Conservation (phyloP, 1,140 invertebrate species). For the Dermatophagoides farinae region DNA sequence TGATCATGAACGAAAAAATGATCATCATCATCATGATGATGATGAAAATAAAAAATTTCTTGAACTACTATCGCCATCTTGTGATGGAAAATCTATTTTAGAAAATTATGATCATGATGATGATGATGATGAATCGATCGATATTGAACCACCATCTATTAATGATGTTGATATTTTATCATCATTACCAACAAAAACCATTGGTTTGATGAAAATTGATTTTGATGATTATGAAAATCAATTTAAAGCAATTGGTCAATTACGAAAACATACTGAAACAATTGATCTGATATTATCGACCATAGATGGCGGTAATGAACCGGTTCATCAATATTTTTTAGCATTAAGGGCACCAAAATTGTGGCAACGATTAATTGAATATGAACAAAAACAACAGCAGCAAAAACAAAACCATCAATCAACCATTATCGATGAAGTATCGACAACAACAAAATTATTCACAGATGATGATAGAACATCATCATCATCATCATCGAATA, state of each 20-base stretch:
- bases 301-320: background rate
- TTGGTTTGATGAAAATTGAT: background rate
- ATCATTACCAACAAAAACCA: background rate
- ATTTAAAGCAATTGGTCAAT: background rate
- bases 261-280: background rate
- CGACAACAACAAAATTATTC: background rate
- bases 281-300: background rate
- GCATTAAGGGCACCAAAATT: conserved; percentile 3
- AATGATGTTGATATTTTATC: too few species aligned
- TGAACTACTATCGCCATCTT: too few species aligned
- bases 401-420: background rate
- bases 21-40: too few species aligned
- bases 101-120: too few species aligned
- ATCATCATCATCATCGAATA: too few species aligned
- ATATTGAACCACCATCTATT: too few species aligned
- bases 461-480: background rate
- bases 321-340: background rate
- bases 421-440: background rate
- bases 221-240: background rate
- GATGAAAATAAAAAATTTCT: too few species aligned
- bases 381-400: too few species aligned
- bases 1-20: too few species aligned
- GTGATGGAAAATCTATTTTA: too few species aligned
- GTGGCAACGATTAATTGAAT: background rate
- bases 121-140: too few species aligned